Evolutionary conservation across 2,113 vertebrate genomes (phyloP).

Genomic region (Colius striatus): DNA sequence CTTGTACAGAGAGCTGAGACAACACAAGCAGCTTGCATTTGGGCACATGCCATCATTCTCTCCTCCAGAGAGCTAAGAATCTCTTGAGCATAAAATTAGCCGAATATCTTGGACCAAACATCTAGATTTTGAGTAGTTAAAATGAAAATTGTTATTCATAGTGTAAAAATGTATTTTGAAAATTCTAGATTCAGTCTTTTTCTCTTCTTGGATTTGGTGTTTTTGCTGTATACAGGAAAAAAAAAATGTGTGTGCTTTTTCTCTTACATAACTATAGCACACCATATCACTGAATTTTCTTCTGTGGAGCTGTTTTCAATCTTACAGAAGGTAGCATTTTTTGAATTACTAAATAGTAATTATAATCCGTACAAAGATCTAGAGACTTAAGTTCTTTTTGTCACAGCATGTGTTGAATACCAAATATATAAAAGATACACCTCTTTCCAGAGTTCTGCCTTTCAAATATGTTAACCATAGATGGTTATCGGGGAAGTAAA

Average conservation of each 20-base stretch:
- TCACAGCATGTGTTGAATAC: accelerated
- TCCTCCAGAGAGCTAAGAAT: background rate
- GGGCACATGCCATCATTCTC: background rate
- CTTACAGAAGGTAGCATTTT: background rate
- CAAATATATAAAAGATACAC: background rate
- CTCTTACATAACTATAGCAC: background rate
- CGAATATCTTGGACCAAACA: background rate
- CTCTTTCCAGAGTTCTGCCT: background rate
- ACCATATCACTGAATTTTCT: background rate
- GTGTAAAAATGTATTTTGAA: background rate
- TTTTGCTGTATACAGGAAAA: background rate
- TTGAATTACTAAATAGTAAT: background rate
- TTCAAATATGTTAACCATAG: background rate
- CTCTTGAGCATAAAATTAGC: background rate
- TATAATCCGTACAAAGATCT: background rate
- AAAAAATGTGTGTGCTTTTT: background rate
- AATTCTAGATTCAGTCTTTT: background rate
- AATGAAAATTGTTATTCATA: background rate
- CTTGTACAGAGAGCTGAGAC: background rate
- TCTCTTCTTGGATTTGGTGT: background rate
- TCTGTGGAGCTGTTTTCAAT: background rate
- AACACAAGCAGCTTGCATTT: background rate
- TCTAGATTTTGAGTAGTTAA: background rate
- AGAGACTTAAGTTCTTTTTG: background rate
- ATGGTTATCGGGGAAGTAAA: no score